phyloP scores from a whole-genome alignment of 2,797 vertebrate genomes.

The Acipenser oxyrinchus region DNA sequence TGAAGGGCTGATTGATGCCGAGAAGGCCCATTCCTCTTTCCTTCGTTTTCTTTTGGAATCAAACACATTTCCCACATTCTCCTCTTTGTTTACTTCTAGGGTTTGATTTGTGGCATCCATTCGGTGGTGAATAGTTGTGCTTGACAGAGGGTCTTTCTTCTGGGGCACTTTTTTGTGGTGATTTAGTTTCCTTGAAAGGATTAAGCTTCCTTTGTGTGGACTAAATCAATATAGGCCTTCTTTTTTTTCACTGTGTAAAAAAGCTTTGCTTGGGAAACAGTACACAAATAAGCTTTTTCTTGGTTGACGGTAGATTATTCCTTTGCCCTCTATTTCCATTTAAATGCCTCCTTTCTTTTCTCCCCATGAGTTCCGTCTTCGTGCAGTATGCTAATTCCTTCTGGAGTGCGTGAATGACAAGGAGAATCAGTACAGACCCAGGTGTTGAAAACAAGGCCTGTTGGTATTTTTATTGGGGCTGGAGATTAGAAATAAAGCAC shows the following conservation, averaged over 20 bases:
- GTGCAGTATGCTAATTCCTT: constrained; percentile 82
- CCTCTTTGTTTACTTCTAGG: constrained; percentile 79
- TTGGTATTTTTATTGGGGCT: constrained; percentile 62
- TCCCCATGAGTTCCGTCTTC: constrained; percentile 59
- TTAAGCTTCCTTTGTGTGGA: constrained; percentile 84
- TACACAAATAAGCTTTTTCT: constrained; percentile 81
- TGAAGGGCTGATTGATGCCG: constrained; percentile 46
- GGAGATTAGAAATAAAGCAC: constrained; percentile 39
- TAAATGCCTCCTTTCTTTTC: constrained; percentile 78
- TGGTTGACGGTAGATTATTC: constrained; percentile 74
- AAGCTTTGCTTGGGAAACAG: constrained; percentile 80
- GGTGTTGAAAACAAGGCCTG: constrained; percentile 62
- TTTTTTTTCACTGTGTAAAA: constrained; percentile 49
- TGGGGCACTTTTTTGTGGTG: constrained; percentile 67
- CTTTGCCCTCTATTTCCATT: constrained; percentile 86
- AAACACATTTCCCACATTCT: constrained; percentile 76
- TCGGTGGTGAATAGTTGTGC: constrained; percentile 69
- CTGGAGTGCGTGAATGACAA: constrained; percentile 59
- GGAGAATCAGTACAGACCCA: constrained; percentile 68
- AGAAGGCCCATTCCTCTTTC: constrained; percentile 39
- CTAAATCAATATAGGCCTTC: constrained; percentile 91
- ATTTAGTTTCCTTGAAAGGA: constrained; percentile 93
- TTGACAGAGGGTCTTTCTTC: constrained; percentile 84
- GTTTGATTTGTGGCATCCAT: constrained; percentile 81
- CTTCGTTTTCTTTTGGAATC: constrained; percentile 34